Percentiles rank a stretch among this genome's conserved stretches.
These are phyloP conservation scores for Lymantria monacha DNA, from an alignment of 2,888 invertebrate genomes.

Conservation along the genomic window DNA sequence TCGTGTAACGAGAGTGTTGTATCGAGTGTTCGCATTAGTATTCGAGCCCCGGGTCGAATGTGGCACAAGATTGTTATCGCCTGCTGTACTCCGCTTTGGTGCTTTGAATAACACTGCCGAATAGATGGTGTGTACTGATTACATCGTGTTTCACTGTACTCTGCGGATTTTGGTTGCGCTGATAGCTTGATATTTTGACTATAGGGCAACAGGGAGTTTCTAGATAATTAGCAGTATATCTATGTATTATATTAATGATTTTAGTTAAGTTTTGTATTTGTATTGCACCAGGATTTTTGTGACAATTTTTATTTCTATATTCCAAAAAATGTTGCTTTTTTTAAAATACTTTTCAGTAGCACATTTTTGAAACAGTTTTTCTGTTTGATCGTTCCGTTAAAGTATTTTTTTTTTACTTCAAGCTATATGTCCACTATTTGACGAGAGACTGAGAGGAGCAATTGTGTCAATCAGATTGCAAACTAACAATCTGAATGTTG, in stretches of 20 bases:
- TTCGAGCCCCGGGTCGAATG: slow-evolving; percentile 44
- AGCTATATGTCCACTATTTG: no score
- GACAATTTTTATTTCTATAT: background rate
- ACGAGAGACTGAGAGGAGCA: no score
- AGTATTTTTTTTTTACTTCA: no score
- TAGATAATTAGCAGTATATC: background rate
- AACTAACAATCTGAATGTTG: background rate
- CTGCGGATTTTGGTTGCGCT: slow-evolving; percentile 25
- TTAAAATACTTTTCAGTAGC: no score
- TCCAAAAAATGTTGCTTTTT: no score
- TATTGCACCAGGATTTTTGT: background rate
- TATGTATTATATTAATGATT: background rate
- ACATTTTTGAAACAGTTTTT: no score
- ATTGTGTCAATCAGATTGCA: no score
- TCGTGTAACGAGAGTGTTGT: slow-evolving; percentile 41
- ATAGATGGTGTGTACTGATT: slow-evolving; percentile 36
- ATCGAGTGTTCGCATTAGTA: slow-evolving; percentile 49
- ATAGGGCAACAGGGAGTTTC: background rate
- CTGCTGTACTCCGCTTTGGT: slow-evolving; percentile 34
- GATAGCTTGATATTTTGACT: slow-evolving; percentile 16
- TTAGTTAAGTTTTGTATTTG: background rate
- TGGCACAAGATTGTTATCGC: slow-evolving; percentile 53
- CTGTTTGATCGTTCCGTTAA: no score
- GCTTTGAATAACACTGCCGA: slow-evolving; percentile 28
- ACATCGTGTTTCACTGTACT: slow-evolving; percentile 30